phyloP scores from a whole-genome alignment of 2,113 vertebrate species.

The Coregonus clupeaformis region DNA sequence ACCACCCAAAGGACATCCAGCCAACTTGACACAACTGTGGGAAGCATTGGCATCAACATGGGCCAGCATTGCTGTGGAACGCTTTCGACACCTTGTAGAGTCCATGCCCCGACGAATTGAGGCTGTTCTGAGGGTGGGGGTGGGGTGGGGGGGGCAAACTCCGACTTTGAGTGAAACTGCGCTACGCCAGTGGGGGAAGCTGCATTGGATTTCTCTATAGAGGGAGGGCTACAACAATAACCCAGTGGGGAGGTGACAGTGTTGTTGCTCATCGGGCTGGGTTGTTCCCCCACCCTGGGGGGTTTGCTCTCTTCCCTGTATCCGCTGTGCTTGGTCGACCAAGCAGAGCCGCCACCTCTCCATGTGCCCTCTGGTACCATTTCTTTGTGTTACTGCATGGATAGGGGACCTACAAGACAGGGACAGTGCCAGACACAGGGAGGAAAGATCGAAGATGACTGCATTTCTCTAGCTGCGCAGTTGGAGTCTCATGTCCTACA shows the following conservation, averaged over 20 bases:
- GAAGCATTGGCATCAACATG: no score
- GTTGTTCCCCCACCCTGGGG: constrained; percentile 43
- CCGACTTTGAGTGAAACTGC: not conserved
- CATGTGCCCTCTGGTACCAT: constrained; percentile 46
- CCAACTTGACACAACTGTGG: no score
- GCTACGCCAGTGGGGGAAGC: not conserved
- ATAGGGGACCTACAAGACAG: constrained; percentile 12
- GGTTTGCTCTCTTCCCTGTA: constrained; percentile 64
- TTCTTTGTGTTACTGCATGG: constrained; percentile 21
- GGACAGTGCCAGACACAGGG: constrained; percentile 6
- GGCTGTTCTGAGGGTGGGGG: no score
- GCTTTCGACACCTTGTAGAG: no score
- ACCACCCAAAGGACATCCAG: no score
- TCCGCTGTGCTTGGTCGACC: constrained; percentile 58
- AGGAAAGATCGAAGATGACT: constrained; percentile 5
- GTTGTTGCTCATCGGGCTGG: constrained; percentile 48
- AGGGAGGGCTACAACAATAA: not conserved
- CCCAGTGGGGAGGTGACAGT: constrained; percentile 7
- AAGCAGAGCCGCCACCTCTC: constrained; percentile 58
- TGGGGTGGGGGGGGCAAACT: not conserved
- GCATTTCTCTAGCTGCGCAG: constrained; percentile 10
- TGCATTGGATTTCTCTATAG: not conserved
- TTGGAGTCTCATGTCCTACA: constrained; percentile 40
- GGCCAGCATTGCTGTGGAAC: no score
- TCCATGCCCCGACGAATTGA: no score